phyloP scores from a whole-genome alignment of 2,113 vertebrate genomes.

The Prolemur simus region DNA sequence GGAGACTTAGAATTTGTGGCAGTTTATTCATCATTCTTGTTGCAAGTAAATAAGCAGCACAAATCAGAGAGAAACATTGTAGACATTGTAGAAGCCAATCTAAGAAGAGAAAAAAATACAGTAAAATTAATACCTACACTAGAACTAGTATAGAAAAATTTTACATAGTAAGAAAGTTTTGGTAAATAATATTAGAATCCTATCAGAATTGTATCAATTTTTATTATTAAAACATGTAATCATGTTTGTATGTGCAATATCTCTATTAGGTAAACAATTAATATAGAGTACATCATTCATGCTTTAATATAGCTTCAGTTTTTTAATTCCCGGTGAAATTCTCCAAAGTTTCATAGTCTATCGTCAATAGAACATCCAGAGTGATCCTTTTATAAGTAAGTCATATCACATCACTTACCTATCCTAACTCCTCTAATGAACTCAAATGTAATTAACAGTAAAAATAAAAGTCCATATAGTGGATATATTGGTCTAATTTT shows the following conservation, averaged over 20 bases:
- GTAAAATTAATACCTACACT: neutral
- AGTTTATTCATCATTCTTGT: neutral
- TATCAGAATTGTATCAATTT: neutral
- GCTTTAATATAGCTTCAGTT: neutral
- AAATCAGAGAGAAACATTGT: neutral
- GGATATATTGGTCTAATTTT: neutral
- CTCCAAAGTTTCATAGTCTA: neutral
- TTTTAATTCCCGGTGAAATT: neutral
- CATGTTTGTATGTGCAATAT: neutral
- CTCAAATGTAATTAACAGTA: neutral
- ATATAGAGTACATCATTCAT: neutral
- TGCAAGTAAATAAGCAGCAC: neutral
- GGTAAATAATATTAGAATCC: neutral
- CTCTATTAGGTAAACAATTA: neutral
- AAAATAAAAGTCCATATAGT: neutral
- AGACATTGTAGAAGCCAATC: neutral
- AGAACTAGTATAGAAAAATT: neutral
- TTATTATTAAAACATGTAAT: neutral
- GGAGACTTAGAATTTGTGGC: neutral
- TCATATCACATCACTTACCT: neutral
- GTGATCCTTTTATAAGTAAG: neutral
- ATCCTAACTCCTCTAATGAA: neutral
- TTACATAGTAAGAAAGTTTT: neutral
- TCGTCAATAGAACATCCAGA: neutral
- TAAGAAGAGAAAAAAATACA: neutral